A percentile compares a stretch with the other conserved stretches of the same genome.
These are phyloP conservation scores for Diarsia brunnea DNA, from an alignment of 2,888 invertebrate genomes.

Conservation along the genomic window DNA sequence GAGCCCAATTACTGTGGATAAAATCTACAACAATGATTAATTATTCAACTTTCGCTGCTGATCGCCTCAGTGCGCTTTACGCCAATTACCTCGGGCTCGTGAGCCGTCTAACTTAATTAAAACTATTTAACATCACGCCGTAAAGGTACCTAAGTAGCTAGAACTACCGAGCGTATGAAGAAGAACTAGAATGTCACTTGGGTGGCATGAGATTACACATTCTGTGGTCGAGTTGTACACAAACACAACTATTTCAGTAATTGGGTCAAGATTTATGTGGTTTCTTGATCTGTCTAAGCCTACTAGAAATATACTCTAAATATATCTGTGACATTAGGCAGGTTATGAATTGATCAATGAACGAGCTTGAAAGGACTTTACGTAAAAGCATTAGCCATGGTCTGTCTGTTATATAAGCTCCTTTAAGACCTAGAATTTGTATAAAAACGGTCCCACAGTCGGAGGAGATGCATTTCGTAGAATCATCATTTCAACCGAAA, in stretches of 20 bases:
- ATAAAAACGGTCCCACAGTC: neutral
- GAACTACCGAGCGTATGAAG: neutral
- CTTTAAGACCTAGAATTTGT: neutral
- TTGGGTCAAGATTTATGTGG: constrained; percentile 25
- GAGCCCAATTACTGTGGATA: constrained; percentile 47
- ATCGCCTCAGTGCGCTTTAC: constrained; percentile 53
- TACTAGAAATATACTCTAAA: neutral
- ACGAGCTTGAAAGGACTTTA: neutral
- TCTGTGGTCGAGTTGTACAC: constrained; percentile 13
- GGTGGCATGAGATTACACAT: neutral
- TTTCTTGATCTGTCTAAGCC: constrained; percentile 2
- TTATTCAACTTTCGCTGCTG: constrained; percentile 57
- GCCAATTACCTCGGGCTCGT: constrained; percentile 43
- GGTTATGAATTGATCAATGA: neutral
- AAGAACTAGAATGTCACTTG: neutral
- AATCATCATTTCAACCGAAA: too few species aligned
- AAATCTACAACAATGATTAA: constrained; percentile 60
- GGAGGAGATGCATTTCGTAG: neutral
- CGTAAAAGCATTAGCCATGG: neutral
- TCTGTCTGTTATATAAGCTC: neutral
- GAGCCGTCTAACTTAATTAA: constrained; percentile 26
- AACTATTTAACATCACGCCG: constrained; percentile 2
- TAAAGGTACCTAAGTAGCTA: constrained; percentile 6
- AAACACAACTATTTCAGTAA: constrained; percentile 12
- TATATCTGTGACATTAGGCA: neutral